Conservation (phyloP, 1,140 invertebrate genomes). For the Ceratoteleas bidentatus region DNA sequence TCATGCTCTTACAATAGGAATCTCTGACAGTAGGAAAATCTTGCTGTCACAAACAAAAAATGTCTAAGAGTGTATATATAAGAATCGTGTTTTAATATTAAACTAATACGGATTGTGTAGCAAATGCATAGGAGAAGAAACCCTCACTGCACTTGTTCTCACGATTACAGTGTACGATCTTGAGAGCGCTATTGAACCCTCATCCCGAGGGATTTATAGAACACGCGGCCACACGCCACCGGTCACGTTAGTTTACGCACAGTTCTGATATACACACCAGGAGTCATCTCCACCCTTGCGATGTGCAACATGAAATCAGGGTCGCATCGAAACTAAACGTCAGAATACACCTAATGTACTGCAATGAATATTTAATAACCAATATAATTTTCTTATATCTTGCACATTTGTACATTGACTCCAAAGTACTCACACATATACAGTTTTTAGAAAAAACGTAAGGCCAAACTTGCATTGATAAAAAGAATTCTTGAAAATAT, state of each 20-base stretch:
- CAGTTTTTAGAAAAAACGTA: too few relatives aligned
- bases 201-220: slow-evolving; percentile 71
- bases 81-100: too few relatives aligned
- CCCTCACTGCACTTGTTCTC: slow-evolving; percentile 77
- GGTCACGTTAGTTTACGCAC: slow-evolving; percentile 54
- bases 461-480: too few relatives aligned
- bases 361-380: slow-evolving; percentile 43
- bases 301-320: slow-evolving; percentile 60
- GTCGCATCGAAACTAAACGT: slow-evolving; percentile 48
- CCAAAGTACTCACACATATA: too few relatives aligned
- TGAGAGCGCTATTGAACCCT: slow-evolving; percentile 61
- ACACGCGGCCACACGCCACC: slow-evolving; percentile 70
- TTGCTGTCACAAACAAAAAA: too few relatives aligned
- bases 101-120: too few relatives aligned
- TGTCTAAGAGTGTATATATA: too few relatives aligned
- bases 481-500: too few relatives aligned
- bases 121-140: too few relatives aligned
- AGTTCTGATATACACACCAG: slow-evolving; percentile 51
- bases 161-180: slow-evolving; percentile 70
- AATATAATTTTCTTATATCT: too few relatives aligned
- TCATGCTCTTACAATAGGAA: too few relatives aligned
- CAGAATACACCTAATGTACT: slow-evolving; percentile 42
- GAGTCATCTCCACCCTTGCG: slow-evolving; percentile 46
- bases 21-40: too few relatives aligned
- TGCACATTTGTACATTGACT: neutral